Evolutionary conservation across 2,888 invertebrate species (phyloP).

Genomic region (Cryptocephalus primarius): DNA sequence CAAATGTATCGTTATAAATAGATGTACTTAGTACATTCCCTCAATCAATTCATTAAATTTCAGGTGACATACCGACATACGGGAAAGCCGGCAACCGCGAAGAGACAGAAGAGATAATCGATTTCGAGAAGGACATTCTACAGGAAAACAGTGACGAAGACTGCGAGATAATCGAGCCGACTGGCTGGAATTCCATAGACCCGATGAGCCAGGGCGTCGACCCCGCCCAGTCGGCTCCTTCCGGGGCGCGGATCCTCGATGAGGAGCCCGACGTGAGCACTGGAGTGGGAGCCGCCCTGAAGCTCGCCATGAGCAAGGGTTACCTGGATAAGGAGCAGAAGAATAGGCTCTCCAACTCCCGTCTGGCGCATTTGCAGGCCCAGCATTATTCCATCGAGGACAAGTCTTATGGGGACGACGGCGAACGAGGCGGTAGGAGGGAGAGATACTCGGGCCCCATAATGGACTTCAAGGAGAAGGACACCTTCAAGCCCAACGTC

Average conservation of each 20-base stretch:
- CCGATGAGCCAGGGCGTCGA: conserved; percentile 34
- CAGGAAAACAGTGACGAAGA: conserved; percentile 26
- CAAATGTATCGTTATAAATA: no score
- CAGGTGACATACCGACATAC: conserved; percentile 85
- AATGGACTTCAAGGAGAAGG: conserved; percentile 86
- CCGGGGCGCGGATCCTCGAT: conserved; percentile 64
- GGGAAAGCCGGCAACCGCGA: conserved; percentile 85
- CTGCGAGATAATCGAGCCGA: conserved; percentile 27
- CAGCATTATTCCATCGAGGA: conserved; percentile 74
- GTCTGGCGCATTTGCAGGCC: conserved; percentile 65
- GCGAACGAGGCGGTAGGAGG: conserved; percentile 51
- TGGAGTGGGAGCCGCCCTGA: conserved; percentile 87
- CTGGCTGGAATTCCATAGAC: conserved; percentile 47
- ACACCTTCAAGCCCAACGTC: conserved; percentile 82
- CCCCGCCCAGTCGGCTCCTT: conserved; percentile 34
- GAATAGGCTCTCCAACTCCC: conserved; percentile 59
- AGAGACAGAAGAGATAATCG: conserved; percentile 48
- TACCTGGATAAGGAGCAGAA: conserved; percentile 76
- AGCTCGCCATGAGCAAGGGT: conserved; percentile 86
- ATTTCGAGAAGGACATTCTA: conserved; percentile 23
- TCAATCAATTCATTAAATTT: conserved; percentile 26
- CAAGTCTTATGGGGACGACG: conserved; percentile 69
- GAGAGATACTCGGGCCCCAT: conserved; percentile 76
- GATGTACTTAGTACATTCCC: no score
- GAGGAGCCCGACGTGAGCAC: conserved; percentile 84